phyloP scores from a whole-genome alignment of 1,140 invertebrate genomes.

The Gonioctena quinquepunctata region DNA sequence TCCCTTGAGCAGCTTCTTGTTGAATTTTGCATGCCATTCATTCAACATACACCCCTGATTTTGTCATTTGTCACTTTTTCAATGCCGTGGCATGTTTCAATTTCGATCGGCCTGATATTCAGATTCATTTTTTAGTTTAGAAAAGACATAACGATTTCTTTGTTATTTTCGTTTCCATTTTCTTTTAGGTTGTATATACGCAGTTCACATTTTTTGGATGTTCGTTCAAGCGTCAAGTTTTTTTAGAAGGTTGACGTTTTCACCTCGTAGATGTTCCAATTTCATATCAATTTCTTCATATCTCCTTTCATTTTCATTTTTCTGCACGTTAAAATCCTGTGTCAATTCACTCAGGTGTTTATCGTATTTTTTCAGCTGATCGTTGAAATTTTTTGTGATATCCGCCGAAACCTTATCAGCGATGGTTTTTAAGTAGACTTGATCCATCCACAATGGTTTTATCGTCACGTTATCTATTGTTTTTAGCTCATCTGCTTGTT shows the following conservation, averaged over 20 bases:
- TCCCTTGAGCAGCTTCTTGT: background rate
- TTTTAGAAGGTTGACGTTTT: background rate
- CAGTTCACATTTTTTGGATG: background rate
- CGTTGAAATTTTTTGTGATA: background rate
- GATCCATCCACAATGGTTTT: background rate
- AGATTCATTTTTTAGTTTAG: background rate
- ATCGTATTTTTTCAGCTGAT: too few species aligned
- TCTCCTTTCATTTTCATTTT: too few species aligned
- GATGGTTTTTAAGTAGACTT: background rate
- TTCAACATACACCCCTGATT: too few species aligned
- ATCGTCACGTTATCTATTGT: background rate
- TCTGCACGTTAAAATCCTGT: too few species aligned
- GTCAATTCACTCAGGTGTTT: too few species aligned
- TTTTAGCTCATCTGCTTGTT: too few species aligned
- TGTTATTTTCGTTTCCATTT: background rate
- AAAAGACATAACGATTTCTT: background rate
- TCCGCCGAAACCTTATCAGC: too few species aligned
- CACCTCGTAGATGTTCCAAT: too few species aligned
- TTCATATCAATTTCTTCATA: too few species aligned
- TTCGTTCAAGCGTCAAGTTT: background rate
- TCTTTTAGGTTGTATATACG: background rate
- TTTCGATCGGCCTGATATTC: background rate
- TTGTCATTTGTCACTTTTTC: too few species aligned
- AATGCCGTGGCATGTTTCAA: background rate
- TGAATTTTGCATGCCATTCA: too few species aligned